A percentile compares a stretch with the other conserved stretches of the same genome.
Conservation (phyloP, 2,888 invertebrate species). For the Malthinus flaveolus region DNA sequence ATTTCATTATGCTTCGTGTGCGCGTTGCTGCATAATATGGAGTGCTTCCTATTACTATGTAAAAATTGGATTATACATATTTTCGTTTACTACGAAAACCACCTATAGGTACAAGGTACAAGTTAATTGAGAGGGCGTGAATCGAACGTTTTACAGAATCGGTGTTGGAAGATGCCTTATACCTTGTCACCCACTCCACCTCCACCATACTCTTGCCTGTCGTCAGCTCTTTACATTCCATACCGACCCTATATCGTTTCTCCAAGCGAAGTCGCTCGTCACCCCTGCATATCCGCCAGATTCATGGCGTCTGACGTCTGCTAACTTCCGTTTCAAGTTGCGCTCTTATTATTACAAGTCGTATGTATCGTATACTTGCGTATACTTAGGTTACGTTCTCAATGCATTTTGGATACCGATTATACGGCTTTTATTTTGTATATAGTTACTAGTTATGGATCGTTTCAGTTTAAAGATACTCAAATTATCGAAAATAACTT, state of each 20-base stretch:
- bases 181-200: conserved; percentile 48
- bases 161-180: conserved; percentile 47
- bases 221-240: conserved; percentile 28
- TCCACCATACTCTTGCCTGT: conserved; percentile 32
- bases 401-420: not conserved
- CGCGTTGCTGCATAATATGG: conserved; percentile 18
- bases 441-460: no score
- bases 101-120: no score
- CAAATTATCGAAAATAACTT: no score
- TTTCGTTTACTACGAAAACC: not conserved
- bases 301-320: conserved; percentile 27
- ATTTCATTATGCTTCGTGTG: no score
- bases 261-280: conserved; percentile 20
- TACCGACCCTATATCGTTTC: conserved; percentile 27
- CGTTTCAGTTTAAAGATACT: no score
- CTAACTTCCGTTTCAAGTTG: conserved; percentile 24
- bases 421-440: no score
- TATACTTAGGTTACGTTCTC: conserved; percentile 1
- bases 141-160: conserved; percentile 24
- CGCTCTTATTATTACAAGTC: conserved; percentile 18
- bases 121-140: conserved; percentile 23
- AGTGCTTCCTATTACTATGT: no score
- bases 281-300: conserved; percentile 21
- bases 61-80: conserved; percentile 9
- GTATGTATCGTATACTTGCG: conserved; percentile 2